Conservation (phyloP, 2,797 vertebrate species). For the Channallabes apus region DNA sequence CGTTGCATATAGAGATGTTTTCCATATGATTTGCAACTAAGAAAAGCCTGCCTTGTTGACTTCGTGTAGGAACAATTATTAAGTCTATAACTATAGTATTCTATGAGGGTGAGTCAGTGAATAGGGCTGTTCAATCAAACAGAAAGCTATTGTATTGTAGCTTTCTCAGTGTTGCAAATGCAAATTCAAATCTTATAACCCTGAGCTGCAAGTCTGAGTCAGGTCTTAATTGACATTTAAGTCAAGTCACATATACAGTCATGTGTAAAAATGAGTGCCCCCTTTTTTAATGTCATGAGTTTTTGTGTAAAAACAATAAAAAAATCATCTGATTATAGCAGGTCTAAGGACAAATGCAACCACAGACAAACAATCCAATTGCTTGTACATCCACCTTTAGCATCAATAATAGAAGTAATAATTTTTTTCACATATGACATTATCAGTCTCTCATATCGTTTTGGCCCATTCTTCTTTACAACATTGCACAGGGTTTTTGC, state of each 20-base stretch:
- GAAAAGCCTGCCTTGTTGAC: not conserved
- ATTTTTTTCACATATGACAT: no score
- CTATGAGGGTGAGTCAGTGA: not conserved
- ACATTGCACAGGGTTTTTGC: no score
- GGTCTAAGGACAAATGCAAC: no score
- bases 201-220: not conserved
- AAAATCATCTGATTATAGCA: no score
- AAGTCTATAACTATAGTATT: not conserved
- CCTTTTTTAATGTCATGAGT: no score
- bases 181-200: not conserved
- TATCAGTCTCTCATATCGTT: no score
- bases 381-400: no score
- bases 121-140: not conserved
- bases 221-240: not conserved
- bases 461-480: no score
- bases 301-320: no score
- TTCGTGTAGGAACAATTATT: not conserved
- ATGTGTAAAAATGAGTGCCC: no score
- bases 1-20: not conserved
- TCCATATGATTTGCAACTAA: not conserved
- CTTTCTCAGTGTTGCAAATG: not conserved
- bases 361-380: no score
- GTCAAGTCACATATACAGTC: not conserved
- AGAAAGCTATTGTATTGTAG: not conserved
- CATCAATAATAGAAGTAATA: no score